Percentiles rank a stretch among this genome's conserved stretches.
phyloP scores from a whole-genome alignment of 2,113 vertebrate species.

The Muscicapa adusta region DNA sequence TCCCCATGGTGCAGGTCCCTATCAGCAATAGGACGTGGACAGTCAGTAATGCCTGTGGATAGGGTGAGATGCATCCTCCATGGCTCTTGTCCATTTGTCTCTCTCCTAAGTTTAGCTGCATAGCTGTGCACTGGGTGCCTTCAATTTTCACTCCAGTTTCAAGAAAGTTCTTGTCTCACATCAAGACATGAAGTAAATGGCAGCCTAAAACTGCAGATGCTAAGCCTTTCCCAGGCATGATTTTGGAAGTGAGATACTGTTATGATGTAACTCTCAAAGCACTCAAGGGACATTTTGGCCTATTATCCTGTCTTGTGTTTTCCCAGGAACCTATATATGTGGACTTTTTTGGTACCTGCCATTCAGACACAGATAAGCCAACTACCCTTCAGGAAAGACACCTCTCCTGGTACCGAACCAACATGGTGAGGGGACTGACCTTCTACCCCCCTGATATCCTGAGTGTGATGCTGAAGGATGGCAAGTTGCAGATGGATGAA shows the following conservation, averaged over 20 bases:
- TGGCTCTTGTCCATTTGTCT: neutral
- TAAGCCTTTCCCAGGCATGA: neutral
- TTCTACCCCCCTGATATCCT: slow-evolving; percentile 77
- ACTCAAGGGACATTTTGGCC: neutral
- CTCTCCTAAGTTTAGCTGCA: neutral
- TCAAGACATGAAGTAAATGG: neutral
- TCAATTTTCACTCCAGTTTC: neutral
- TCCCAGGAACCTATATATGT: slow-evolving; percentile 84
- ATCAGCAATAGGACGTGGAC: neutral
- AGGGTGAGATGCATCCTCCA: neutral
- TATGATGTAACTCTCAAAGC: neutral
- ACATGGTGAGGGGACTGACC: slow-evolving; percentile 73
- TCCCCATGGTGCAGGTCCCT: neutral
- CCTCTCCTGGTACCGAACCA: slow-evolving; percentile 72
- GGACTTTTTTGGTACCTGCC: slow-evolving; percentile 90
- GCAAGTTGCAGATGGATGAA: slow-evolving; percentile 66
- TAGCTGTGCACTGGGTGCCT: neutral
- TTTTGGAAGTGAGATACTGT: neutral
- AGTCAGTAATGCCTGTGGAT: neutral
- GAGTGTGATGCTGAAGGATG: slow-evolving; percentile 68
- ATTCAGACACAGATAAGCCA: slow-evolving; percentile 79
- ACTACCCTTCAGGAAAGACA: slow-evolving; percentile 78
- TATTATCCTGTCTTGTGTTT: neutral
- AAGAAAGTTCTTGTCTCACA: neutral
- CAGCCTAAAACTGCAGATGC: neutral